phyloP scores from a whole-genome alignment of 2,113 vertebrate species.

The Urocynchramus pylzowi region DNA sequence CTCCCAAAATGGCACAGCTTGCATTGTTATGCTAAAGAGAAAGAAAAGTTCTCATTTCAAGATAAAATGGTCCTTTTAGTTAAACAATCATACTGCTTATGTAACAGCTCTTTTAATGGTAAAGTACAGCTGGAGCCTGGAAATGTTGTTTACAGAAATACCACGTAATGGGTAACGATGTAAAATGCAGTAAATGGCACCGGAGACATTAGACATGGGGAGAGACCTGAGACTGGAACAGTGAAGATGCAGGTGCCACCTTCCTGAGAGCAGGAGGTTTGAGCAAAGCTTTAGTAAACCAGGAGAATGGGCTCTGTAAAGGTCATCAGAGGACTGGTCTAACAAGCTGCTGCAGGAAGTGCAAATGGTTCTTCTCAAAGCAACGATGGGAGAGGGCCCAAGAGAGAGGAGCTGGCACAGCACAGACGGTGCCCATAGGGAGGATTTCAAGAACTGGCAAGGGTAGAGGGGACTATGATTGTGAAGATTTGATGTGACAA shows the following conservation, averaged over 20 bases:
- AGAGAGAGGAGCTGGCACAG: background rate
- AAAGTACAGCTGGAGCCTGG: slow-evolving; percentile 23
- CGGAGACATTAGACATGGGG: background rate
- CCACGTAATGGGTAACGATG: background rate
- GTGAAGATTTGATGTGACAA: background rate
- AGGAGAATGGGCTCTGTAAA: background rate
- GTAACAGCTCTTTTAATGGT: background rate
- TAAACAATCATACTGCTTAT: background rate
- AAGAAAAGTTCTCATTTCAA: background rate
- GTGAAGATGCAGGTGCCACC: background rate
- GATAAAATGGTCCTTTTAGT: background rate
- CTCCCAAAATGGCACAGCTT: background rate
- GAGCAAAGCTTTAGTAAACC: background rate
- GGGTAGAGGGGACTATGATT: background rate
- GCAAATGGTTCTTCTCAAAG: background rate
- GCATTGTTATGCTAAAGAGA: background rate
- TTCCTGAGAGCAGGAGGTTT: background rate
- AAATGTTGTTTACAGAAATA: slow-evolving; percentile 11
- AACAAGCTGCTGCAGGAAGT: rapidly evolving
- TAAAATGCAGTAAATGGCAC: background rate
- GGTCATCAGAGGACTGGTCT: background rate
- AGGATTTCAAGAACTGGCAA: background rate
- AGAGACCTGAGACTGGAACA: background rate
- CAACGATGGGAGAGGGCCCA: background rate
- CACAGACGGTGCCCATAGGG: rapidly evolving